These are phyloP conservation scores for Sorex araneus DNA, from an alignment of 2,113 vertebrate species.

Conservation along the genomic window DNA sequence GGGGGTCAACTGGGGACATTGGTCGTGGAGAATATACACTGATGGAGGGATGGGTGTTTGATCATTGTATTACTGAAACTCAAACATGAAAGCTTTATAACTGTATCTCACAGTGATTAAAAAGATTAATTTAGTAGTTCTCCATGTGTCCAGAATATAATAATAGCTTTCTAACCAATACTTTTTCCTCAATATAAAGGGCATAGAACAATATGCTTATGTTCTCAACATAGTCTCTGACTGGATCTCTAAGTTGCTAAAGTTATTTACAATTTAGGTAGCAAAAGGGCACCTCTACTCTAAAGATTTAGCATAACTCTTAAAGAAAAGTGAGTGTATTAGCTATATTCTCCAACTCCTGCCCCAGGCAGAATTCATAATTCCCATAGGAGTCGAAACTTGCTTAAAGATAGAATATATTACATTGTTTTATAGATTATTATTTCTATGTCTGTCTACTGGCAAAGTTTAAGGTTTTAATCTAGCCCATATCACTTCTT, in stretches of 20 bases:
- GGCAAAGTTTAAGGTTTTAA: conserved; percentile 43
- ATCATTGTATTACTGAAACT: no score
- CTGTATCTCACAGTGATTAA: no score
- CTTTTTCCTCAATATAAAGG: conserved; percentile 28
- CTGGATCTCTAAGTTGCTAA: conserved; percentile 57
- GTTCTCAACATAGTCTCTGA: conserved; percentile 4
- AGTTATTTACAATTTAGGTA: conserved; percentile 73
- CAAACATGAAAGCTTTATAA: no score
- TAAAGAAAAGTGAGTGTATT: conserved; percentile 40
- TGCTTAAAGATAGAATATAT: conserved; percentile 60
- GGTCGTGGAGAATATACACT: no score
- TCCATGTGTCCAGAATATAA: neutral
- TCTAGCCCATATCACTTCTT: neutral
- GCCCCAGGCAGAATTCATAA: conserved; percentile 70
- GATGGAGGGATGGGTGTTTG: no score
- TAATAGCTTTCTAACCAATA: conserved; percentile 52
- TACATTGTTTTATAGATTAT: conserved; percentile 66
- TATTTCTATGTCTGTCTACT: conserved; percentile 56
- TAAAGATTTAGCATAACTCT: conserved; percentile 67
- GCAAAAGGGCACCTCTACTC: conserved; percentile 59
- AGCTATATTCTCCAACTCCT: conserved; percentile 64
- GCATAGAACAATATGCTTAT: conserved; percentile 55
- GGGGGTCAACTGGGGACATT: no score
- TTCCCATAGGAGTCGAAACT: conserved; percentile 59
- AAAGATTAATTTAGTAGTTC: conserved; percentile 25